Conservation (phyloP, 2,797 vertebrate genomes). For the Podargus strigoides region DNA sequence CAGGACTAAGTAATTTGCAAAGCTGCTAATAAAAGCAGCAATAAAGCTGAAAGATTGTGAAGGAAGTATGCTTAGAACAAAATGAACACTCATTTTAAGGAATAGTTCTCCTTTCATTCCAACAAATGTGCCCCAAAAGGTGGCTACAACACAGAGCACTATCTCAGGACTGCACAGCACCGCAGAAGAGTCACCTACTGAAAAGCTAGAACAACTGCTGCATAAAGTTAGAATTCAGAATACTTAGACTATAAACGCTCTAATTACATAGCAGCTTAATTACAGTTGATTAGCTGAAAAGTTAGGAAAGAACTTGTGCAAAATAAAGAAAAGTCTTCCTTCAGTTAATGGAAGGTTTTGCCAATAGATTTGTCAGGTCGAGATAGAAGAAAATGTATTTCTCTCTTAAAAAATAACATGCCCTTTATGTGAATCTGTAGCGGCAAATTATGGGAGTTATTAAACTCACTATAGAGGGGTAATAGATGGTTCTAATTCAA, state of each 20-base stretch:
- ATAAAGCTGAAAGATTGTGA: neutral
- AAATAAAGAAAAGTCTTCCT: neutral
- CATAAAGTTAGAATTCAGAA: neutral
- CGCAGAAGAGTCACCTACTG: neutral
- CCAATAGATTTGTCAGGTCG: neutral
- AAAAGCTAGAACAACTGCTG: neutral
- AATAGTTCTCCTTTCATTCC: neutral
- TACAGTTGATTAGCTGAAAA: constrained; percentile 27
- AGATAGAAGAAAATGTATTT: neutral
- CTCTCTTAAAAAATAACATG: constrained; percentile 24
- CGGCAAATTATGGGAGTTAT: constrained; percentile 38
- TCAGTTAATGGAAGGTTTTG: constrained; percentile 4
- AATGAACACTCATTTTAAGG: neutral
- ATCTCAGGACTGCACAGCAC: neutral
- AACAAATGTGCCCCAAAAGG: neutral
- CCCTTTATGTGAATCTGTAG: constrained; percentile 15
- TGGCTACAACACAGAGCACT: neutral
- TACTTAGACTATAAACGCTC: neutral
- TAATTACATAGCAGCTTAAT: neutral
- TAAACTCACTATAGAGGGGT: neutral
- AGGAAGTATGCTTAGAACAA: neutral
- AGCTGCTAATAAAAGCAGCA: neutral
- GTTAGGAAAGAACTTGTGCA: neutral
- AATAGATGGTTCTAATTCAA: constrained; percentile 37
- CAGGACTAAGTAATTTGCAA: neutral